Conservation (phyloP, 2,797 vertebrate genomes). For the Discoglossus pictus region DNA sequence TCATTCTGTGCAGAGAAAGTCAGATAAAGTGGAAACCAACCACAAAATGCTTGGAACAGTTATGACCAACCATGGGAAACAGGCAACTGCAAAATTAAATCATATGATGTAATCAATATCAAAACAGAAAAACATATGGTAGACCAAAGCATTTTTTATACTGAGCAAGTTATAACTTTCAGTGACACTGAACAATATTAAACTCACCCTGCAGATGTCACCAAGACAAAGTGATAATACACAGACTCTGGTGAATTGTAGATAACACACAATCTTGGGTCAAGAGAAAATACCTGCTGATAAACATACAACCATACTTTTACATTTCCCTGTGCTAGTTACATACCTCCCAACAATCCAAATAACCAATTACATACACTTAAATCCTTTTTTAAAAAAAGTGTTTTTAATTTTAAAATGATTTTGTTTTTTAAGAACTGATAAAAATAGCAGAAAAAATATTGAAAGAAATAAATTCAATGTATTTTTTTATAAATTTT, state of each 20-base stretch:
- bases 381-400: too few species aligned
- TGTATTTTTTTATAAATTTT: too few species aligned
- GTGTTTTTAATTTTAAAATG: too few species aligned
- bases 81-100: conserved; percentile 13
- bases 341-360: too few species aligned
- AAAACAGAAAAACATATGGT: conserved; percentile 11
- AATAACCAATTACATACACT: too few species aligned
- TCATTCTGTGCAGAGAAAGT: too few species aligned
- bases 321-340: too few species aligned
- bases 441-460: too few species aligned
- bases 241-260: conserved; percentile 14
- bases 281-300: conserved; percentile 19
- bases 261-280: conserved; percentile 24
- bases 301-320: conserved; percentile 10
- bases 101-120: conserved; percentile 21
- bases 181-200: conserved; percentile 28
- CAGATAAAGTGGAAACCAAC: too few species aligned
- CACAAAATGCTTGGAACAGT: neutral
- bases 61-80: conserved; percentile 1
- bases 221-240: conserved; percentile 21
- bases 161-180: conserved; percentile 23
- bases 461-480: too few species aligned
- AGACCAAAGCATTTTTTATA: conserved; percentile 6
- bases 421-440: too few species aligned
- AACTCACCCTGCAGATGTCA: conserved; percentile 29